phyloP scores from a whole-genome alignment of 64 coral and sea anemone species.

The Trachythela sp. region DNA sequence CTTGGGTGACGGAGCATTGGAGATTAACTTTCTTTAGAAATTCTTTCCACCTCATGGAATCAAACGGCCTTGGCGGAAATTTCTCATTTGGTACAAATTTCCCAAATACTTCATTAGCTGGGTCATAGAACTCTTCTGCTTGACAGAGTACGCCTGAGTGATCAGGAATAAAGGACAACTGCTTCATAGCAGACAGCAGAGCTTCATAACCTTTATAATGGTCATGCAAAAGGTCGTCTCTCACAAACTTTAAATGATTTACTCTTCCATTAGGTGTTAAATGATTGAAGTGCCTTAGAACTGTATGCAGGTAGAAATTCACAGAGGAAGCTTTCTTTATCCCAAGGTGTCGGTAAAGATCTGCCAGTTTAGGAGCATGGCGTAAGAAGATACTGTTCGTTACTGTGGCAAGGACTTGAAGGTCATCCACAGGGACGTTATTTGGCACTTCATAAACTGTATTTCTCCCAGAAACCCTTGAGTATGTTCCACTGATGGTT shows the following conservation, averaged over 20 bases:
- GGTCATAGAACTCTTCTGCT: conserved; percentile 6
- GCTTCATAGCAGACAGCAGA: neutral
- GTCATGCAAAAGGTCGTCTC: neutral
- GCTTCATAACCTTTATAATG: neutral
- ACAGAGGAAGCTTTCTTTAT: neutral
- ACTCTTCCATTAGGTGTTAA: neutral
- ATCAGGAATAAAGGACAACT: neutral
- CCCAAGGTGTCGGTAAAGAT: neutral
- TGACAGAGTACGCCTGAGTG: neutral
- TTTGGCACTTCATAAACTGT: neutral
- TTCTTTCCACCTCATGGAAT: neutral
- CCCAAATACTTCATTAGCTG: neutral
- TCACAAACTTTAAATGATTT: neutral
- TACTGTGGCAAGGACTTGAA: neutral
- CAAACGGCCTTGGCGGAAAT: neutral
- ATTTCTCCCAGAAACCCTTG: neutral
- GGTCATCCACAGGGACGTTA: neutral
- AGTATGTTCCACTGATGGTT: neutral
- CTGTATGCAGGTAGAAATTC: neutral
- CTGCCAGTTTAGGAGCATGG: neutral
- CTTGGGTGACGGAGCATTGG: neutral
- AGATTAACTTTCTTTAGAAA: neutral
- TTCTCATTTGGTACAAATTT: neutral
- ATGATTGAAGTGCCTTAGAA: neutral
- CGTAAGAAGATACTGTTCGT: neutral